A percentile compares a stretch with the other conserved stretches of the same genome.
These are phyloP conservation scores for Labrus mixtus DNA, from an alignment of 2,113 vertebrate species.

Conservation along the genomic window DNA sequence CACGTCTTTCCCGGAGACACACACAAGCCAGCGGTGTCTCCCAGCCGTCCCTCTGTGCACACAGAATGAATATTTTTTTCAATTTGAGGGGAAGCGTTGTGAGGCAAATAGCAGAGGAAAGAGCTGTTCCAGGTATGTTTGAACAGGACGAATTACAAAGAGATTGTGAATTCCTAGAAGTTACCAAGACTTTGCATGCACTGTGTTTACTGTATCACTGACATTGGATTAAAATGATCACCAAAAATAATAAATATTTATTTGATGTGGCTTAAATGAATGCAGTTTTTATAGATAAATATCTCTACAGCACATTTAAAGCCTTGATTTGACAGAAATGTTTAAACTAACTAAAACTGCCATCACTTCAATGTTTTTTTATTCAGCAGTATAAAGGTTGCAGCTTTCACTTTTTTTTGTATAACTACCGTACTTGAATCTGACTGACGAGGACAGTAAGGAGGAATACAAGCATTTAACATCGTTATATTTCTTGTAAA, in stretches of 20 bases:
- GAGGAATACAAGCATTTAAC: neutral
- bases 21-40: slow-evolving; percentile 41
- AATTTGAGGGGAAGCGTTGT: slow-evolving; percentile 64
- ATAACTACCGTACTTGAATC: slow-evolving; percentile 2
- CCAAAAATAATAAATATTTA: slow-evolving; percentile 25
- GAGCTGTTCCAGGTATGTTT: slow-evolving; percentile 71
- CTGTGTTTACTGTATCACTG: neutral
- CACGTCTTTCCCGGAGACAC: slow-evolving; percentile 46
- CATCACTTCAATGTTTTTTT: neutral
- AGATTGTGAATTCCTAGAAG: slow-evolving; percentile 36
- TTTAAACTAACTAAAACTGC: neutral
- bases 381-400: slow-evolving; percentile 14
- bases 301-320: no score
- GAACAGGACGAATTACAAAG: no score
- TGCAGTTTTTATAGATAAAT: neutral
- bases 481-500: neutral
- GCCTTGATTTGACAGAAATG: neutral
- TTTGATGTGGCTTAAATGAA: slow-evolving; percentile 1
- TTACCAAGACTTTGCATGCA: slow-evolving; percentile 49
- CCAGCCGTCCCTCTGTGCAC: slow-evolving; percentile 14
- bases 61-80: slow-evolving; percentile 77
- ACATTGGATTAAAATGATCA: slow-evolving; percentile 6
- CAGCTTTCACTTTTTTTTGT: slow-evolving; percentile 32
- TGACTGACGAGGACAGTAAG: slow-evolving; percentile 7
- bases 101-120: slow-evolving; percentile 68